A percentile compares a stretch with the other conserved stretches of the same genome.
These are phyloP conservation scores for Tanypteryx hageni DNA, from an alignment of 2,888 invertebrate species.

Conservation along the genomic window DNA sequence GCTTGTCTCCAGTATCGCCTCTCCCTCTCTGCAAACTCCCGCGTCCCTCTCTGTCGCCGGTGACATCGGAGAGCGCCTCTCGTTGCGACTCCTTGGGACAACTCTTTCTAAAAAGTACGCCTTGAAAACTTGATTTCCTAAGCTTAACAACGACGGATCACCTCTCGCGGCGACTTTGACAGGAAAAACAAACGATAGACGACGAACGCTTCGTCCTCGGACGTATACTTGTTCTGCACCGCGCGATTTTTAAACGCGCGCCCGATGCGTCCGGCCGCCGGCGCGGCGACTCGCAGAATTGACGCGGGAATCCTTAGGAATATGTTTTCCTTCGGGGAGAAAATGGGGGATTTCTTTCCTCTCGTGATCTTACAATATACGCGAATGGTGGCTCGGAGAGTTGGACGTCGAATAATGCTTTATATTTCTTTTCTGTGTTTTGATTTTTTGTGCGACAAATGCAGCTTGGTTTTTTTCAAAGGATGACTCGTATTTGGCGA, in stretches of 20 bases:
- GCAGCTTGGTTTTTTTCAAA: no score
- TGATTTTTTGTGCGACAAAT: no score
- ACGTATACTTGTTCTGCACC: background rate
- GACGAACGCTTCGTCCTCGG: background rate
- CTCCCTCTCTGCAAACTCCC: background rate
- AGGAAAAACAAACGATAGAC: background rate
- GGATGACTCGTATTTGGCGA: no score
- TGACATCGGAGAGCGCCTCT: background rate
- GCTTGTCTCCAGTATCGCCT: background rate
- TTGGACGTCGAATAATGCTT: background rate
- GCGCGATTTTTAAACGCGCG: background rate
- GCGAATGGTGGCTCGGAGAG: background rate
- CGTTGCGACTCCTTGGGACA: background rate
- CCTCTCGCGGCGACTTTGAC: constrained; percentile 7
- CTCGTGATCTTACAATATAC: background rate
- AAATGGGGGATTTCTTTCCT: background rate
- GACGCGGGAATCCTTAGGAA: background rate
- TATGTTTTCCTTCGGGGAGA: background rate
- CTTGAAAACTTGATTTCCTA: no score
- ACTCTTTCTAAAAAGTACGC: background rate
- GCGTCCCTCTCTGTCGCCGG: background rate
- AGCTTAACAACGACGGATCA: background rate
- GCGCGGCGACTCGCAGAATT: background rate
- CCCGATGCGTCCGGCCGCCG: background rate
- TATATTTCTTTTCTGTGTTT: background rate